These are phyloP conservation scores for Coregonus sp. DNA, from an alignment of 2,797 vertebrate species.

Conservation along the genomic window DNA sequence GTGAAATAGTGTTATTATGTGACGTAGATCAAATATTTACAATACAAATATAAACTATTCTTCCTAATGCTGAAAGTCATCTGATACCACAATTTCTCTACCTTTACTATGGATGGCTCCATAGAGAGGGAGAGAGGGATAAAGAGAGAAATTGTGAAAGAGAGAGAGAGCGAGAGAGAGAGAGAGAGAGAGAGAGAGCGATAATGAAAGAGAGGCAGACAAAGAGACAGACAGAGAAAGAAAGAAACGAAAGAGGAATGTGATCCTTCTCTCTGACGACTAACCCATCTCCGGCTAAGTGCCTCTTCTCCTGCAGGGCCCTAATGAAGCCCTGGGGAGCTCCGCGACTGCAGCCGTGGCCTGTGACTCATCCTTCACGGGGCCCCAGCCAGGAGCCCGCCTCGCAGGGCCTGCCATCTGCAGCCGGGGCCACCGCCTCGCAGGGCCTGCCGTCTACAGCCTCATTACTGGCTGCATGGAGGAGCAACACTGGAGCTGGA, in stretches of 20 bases:
- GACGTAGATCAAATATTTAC: neutral
- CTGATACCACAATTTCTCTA: neutral
- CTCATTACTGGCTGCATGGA: neutral
- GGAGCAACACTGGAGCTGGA: neutral
- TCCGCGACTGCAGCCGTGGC: neutral
- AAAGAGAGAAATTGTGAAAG: neutral
- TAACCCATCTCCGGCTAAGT: constrained; percentile 13
- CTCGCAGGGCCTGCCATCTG: neutral
- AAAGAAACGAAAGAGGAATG: constrained; percentile 1
- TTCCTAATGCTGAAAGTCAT: neutral
- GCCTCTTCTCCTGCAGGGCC: constrained; percentile 19
- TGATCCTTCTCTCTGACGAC: neutral
- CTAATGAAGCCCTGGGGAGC: neutral
- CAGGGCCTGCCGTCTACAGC: neutral
- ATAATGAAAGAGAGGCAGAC: neutral
- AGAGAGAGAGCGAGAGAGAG: neutral
- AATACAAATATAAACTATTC: neutral
- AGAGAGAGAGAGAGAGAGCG: neutral
- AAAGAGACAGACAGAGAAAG: neutral
- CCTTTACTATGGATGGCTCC: neutral
- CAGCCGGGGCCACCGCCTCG: neutral
- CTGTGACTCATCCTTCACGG: neutral
- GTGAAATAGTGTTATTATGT: neutral
- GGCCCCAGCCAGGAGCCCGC: neutral
- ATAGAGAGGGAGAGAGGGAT: neutral